Percentiles rank a stretch among this genome's conserved stretches.
Conservation (phyloP, 53 echinoderm and acorn worm species). For the Patiria pectinifera region DNA sequence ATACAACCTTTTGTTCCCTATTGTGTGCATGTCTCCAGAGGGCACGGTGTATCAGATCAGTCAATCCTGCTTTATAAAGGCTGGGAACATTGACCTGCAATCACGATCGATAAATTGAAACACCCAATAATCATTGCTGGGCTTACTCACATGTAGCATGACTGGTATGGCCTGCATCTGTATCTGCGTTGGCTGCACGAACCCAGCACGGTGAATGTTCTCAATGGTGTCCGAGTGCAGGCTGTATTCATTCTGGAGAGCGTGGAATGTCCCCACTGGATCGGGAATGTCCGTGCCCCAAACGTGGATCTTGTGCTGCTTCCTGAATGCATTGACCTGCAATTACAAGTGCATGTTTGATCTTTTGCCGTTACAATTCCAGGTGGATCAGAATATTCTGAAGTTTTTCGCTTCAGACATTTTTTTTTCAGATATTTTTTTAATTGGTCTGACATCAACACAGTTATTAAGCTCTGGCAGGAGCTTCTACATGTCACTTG, state of each 20-base stretch:
- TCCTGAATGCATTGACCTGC: slow-evolving; percentile 70
- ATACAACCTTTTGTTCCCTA: no score
- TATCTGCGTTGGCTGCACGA: slow-evolving; percentile 82
- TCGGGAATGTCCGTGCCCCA: slow-evolving; percentile 90
- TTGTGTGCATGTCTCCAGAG: no score
- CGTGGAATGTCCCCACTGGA: slow-evolving; percentile 76
- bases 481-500: no score
- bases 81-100: no score
- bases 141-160: slow-evolving; percentile 84
- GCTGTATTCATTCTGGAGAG: slow-evolving; percentile 78
- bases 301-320: slow-evolving; percentile 85
- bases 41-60: no score
- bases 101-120: no score
- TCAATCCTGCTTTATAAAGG: no score
- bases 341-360: not conserved
- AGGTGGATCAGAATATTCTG: not conserved
- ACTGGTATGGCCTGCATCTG: slow-evolving; percentile 97
- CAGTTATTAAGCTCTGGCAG: no score
- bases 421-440: not conserved
- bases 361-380: not conserved
- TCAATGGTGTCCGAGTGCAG: slow-evolving; percentile 81
- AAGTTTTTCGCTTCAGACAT: not conserved
- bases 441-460: no score
- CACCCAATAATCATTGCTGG: not conserved
- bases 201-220: slow-evolving; percentile 82